Evolutionary conservation across 2,888 invertebrate genomes (phyloP), one percentile per base, ranked within the genome.

Genomic region (Polydesmus complanatus): DNA sequence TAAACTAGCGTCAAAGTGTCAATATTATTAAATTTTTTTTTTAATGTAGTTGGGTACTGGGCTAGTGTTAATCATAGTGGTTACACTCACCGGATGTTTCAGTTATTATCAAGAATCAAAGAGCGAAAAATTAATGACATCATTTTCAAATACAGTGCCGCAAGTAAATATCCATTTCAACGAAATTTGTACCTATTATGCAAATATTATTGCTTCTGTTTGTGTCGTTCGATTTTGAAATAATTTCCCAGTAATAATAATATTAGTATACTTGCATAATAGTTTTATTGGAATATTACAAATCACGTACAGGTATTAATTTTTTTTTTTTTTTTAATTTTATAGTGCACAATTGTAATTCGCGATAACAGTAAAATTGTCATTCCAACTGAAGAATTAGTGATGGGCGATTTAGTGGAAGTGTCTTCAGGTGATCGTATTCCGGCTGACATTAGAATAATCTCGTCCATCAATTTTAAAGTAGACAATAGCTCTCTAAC

Each of bases 331-430:
- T 14, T 54, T 23, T 11, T 65, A 22, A 60, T 37, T 47, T 61
- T 11, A 11, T 55, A 74, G 74, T 73, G 69, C 68, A 74, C 73
- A 26, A 65, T 73, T 50, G 77, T 75, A 8, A 68, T 96, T 70
- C 85, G 97, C 69, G 93, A 94, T 76, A 92, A 93, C 68, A 91
- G 93, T 76, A 93, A 93, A 74, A 78, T 91, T 70, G 67, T 66
- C 54, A 65, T 72, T n/a, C 62, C 65, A 23, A 66, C 69, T 18
- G 68, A 67, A 14, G 68, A 71, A 26, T 63, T 72, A n/a, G 72
- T 73, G 1, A 68, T 72, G 14, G 72, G 72, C 21, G 72, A 72
- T 63, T 58, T 71, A 14, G 67, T 72, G 1, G 66, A 68, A 50
- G 60, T 66, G 47, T 56, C 60, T 47, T 58, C 51, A 2, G 67